Percentiles rank a stretch among this genome's conserved stretches.
Conservation (phyloP, 2,888 invertebrate species). For the Hedychridium roseum region DNA sequence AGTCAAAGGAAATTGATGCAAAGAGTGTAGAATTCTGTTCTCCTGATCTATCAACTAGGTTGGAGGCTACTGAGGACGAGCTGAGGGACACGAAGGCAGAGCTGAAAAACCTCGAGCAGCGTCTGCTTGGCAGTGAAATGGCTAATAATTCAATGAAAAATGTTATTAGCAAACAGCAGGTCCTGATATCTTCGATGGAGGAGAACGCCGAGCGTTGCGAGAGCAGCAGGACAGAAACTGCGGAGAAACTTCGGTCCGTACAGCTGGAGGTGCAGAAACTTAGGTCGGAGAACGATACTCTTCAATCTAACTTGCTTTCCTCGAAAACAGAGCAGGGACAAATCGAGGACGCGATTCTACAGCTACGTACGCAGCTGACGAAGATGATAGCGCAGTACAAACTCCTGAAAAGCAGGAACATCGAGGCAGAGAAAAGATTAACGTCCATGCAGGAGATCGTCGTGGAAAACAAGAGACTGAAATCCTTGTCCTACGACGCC, state of each 20-base stretch:
- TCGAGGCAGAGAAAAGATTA: constrained; percentile 43
- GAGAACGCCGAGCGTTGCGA: constrained; percentile 38
- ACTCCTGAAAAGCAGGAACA: constrained; percentile 41
- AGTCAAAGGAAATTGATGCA: not conserved
- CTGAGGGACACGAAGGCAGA: constrained; percentile 31
- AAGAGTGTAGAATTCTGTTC: not conserved
- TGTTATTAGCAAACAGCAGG: constrained; percentile 32
- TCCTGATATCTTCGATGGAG: constrained; percentile 40
- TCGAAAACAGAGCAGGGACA: constrained; percentile 46
- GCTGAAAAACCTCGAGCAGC: constrained; percentile 38
- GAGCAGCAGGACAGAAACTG: constrained; percentile 35
- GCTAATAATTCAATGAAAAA: constrained; percentile 38
- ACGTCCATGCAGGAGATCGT: constrained; percentile 36
- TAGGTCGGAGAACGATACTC: constrained; percentile 37
- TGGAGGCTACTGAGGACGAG: constrained; percentile 43
- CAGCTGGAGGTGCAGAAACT: constrained; percentile 37
- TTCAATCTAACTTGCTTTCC: constrained; percentile 36
- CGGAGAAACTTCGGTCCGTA: constrained; percentile 24
- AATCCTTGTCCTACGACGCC: constrained; percentile 38
- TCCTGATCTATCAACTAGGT: constrained; percentile 29
- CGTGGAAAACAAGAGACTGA: constrained; percentile 45
- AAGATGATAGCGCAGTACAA: constrained; percentile 52
- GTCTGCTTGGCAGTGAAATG: constrained; percentile 34
- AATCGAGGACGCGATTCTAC: constrained; percentile 48
- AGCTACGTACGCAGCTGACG: constrained; percentile 41